phyloP scores from a whole-genome alignment of 1,140 invertebrate species.

The Drosophila sp. region DNA sequence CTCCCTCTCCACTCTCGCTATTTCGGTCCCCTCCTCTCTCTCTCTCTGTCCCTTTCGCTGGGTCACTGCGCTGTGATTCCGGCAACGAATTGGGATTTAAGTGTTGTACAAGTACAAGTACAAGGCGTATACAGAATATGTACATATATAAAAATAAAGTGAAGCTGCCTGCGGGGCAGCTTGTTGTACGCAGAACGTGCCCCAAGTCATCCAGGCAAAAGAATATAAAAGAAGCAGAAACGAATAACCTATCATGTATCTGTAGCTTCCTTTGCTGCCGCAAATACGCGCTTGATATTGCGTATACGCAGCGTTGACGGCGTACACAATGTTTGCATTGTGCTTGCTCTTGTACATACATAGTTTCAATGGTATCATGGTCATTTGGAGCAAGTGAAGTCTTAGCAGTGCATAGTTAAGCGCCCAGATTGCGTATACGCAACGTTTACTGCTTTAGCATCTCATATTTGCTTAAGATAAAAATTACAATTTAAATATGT shows the following conservation, averaged over 20 bases:
- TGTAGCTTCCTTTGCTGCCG: conserved; percentile 43
- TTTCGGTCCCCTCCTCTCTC: too few species aligned
- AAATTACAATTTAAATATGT: neutral
- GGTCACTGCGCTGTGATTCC: conserved; percentile 72
- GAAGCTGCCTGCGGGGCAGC: conserved; percentile 32
- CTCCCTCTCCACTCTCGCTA: neutral
- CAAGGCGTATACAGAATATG: conserved; percentile 31
- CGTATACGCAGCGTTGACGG: conserved; percentile 58
- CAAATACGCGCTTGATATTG: conserved; percentile 52
- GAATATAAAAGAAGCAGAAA: conserved; percentile 27
- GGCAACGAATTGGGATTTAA: conserved; percentile 82
- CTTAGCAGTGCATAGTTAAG: neutral
- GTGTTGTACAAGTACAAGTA: conserved; percentile 70
- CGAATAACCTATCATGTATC: conserved; percentile 21
- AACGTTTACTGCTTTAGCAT: neutral
- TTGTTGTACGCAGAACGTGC: conserved; percentile 63
- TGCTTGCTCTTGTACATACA: conserved; percentile 9
- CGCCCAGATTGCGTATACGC: conserved; percentile 6
- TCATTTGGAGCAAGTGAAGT: conserved; percentile 24
- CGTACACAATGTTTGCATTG: conserved; percentile 25
- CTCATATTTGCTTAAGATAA: neutral
- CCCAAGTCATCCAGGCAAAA: conserved; percentile 36
- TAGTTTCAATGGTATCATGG: conserved; percentile 16
- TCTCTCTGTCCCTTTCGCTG: conserved; percentile 32
- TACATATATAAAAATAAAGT: conserved; percentile 70